Evolutionary conservation across 2,888 invertebrate species (phyloP), one percentile per base, ranked within the genome.

Genomic region (Caenorhabditis sinica): DNA sequence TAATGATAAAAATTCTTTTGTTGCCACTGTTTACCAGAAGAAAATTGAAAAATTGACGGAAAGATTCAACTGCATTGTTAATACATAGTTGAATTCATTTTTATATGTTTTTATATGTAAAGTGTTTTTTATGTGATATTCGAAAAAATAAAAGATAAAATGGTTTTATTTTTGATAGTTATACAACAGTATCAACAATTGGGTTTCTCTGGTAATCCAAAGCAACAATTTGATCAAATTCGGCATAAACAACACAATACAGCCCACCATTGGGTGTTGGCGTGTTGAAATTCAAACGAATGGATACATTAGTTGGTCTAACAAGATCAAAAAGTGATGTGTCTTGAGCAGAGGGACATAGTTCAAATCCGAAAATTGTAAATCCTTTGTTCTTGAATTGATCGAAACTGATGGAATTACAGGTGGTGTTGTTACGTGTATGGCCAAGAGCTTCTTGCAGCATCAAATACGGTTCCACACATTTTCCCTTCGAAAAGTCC

Each of bases 281-380:
- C 25, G 45, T 28, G 3, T 4, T 6, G 40, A 68, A 68, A 49
- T 68, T 68, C 20, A 68, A 45, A 51, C 68, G 68, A 23, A 68
- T 20, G 20, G 6, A 9, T 3, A 40, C 40, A 23, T 63, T 63
- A 8, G 63, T 63, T 5, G 15, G 49, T 11, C 51, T 33, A 1
- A 49, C 51, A 2, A 68, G 17, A 15, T 68, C 68, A 30, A 68
- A 68, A 23, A 68, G 68, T 17, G 49, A 30, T 2, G 33, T 49
- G 25, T 68, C 68, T 6, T 25, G 2, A n/a, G 68, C 68, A 25
- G 49, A 17, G 8, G 68, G 49, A n/a, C 30, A 25, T 13, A 68
- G 23, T 68, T 68, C 68, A 68, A 68, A 68, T n/a, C 49, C 68
- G 49, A 68, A 68, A 20, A 66, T 45, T 20, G 65, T 66, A 49